These are phyloP conservation scores for Sicus ferrugineus DNA, from an alignment of 2,888 invertebrate genomes.

Conservation along the genomic window DNA sequence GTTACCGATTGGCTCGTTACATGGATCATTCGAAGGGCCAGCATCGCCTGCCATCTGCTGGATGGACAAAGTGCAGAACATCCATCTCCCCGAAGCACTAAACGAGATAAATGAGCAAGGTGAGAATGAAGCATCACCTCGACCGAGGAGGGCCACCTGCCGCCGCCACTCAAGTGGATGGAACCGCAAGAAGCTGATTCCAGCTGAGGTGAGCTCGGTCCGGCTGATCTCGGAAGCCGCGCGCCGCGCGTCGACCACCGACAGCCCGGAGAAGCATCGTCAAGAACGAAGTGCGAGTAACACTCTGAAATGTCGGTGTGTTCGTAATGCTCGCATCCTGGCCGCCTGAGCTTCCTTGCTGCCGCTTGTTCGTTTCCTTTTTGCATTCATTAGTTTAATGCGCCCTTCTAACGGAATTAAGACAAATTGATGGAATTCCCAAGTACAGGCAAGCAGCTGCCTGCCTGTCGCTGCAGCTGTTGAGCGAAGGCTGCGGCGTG, in stretches of 20 bases:
- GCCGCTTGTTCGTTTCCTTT: slow-evolving; percentile 12
- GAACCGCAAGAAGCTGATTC: slow-evolving; percentile 25
- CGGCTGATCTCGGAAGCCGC: neutral
- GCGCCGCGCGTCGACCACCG: neutral
- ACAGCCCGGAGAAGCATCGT: slow-evolving; percentile 3
- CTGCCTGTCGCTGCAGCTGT: neutral
- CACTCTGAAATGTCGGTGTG: slow-evolving; percentile 37
- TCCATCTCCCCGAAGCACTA: slow-evolving; percentile 51
- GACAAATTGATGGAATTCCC: slow-evolving; percentile 63
- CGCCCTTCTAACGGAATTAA: slow-evolving; percentile 62
- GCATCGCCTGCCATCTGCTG: slow-evolving; percentile 13
- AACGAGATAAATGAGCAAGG: slow-evolving; percentile 62
- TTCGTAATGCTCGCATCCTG: slow-evolving; percentile 24
- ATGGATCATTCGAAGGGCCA: slow-evolving; percentile 47
- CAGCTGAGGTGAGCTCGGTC: neutral
- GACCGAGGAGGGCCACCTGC: neutral
- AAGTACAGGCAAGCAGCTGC: slow-evolving; percentile 43
- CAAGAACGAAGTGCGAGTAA: slow-evolving; percentile 30
- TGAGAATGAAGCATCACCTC: slow-evolving; percentile 61
- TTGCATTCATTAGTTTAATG: slow-evolving; percentile 59
- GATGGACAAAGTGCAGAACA: slow-evolving; percentile 47
- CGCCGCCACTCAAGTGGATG: neutral
- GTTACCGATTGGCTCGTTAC: slow-evolving; percentile 13
- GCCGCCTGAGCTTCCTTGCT: neutral
- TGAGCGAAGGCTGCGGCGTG: neutral